These are phyloP conservation scores for Erpornis zantholeuca DNA, from an alignment of 2,113 vertebrate genomes.

Conservation along the genomic window DNA sequence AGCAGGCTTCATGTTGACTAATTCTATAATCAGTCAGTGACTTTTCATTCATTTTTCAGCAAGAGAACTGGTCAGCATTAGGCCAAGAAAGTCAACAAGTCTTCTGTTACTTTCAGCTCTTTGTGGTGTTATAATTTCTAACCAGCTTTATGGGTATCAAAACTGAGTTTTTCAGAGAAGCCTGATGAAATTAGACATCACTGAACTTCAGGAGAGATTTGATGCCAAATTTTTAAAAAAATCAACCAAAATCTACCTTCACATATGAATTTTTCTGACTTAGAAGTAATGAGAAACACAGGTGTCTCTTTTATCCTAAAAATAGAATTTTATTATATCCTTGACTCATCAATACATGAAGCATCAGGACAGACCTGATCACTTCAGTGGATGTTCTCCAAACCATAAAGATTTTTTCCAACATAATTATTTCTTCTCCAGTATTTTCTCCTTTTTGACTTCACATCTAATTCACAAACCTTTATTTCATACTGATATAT, in stretches of 20 bases:
- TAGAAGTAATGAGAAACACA: background rate
- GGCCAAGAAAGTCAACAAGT: background rate
- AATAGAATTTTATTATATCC: background rate
- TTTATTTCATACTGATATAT: background rate
- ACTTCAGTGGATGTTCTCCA: background rate
- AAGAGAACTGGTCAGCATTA: background rate
- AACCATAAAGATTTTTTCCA: background rate
- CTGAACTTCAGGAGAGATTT: background rate
- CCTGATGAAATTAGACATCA: background rate
- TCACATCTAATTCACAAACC: background rate
- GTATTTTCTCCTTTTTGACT: background rate
- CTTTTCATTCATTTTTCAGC: background rate
- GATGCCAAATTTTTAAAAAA: rapidly evolving
- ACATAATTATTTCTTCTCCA: background rate
- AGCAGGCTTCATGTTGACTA: background rate
- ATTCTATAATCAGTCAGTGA: background rate
- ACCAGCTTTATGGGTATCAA: background rate
- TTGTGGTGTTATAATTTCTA: background rate
- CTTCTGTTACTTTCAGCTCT: background rate
- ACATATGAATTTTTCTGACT: background rate
- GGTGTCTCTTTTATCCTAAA: background rate
- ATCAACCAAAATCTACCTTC: background rate
- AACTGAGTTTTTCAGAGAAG: background rate
- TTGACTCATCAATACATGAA: background rate
- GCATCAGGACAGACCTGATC: background rate